A percentile compares a stretch with the other conserved stretches of the same genome.
phyloP scores from a whole-genome alignment of 2,797 vertebrate genomes.

The Molossus alvarezi region DNA sequence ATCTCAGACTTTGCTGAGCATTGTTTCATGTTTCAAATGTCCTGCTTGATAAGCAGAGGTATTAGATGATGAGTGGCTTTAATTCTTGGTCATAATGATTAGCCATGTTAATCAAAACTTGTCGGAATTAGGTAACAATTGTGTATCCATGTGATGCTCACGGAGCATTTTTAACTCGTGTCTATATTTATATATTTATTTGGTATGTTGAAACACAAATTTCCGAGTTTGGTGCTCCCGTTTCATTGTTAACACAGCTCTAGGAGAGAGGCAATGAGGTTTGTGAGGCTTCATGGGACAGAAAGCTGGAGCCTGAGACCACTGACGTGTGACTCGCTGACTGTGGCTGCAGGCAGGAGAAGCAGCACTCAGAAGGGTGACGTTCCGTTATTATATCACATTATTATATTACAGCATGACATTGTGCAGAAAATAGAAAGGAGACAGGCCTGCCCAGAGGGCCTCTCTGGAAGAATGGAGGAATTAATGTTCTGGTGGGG shows the following conservation, averaged over 20 bases:
- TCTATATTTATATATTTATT: background rate
- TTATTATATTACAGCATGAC: background rate
- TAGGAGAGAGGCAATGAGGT: background rate
- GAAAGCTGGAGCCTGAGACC: background rate
- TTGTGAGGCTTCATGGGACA: background rate
- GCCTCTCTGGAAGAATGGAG: background rate
- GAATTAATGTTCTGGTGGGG: constrained; percentile 32
- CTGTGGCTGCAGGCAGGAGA: background rate
- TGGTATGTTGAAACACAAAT: constrained; percentile 22
- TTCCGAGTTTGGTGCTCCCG: background rate
- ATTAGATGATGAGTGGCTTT: background rate
- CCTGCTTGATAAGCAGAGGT: background rate
- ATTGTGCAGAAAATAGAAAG: background rate
- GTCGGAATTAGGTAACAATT: background rate
- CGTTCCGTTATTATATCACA: background rate
- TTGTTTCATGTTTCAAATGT: background rate
- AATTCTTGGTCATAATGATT: background rate
- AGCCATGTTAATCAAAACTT: background rate
- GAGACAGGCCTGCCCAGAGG: background rate
- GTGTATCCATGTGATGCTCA: background rate
- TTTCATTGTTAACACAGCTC: background rate
- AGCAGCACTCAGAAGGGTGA: background rate
- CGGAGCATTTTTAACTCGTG: background rate
- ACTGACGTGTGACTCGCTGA: background rate
- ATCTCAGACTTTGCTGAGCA: background rate